A percentile compares a stretch with the other conserved stretches of the same genome.
Conservation (phyloP, 2,888 invertebrate genomes). For the Incurvaria masculella region DNA sequence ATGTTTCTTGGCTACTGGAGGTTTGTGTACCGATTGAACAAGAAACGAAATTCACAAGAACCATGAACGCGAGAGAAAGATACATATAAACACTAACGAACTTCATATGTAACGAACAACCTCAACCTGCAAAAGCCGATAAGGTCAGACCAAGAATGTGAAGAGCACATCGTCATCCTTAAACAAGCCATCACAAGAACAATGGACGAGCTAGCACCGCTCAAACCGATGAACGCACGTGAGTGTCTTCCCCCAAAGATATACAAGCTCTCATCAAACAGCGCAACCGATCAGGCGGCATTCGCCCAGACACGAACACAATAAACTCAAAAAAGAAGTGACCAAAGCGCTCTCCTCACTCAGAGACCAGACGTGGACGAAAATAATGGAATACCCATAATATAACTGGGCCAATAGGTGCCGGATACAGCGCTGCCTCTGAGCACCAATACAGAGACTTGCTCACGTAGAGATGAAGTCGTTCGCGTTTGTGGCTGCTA, state of each 20-base stretch:
- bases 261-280: conserved; percentile 1
- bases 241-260: background rate
- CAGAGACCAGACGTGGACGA: conserved; percentile 1
- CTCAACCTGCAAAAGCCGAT: too few species aligned
- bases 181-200: conserved; percentile 1
- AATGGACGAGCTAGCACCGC: conserved; percentile 2
- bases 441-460: conserved; percentile 1
- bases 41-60: too few species aligned
- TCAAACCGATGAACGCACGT: background rate
- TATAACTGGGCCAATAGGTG: conserved; percentile 5
- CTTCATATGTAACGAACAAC: too few species aligned
- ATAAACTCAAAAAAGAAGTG: conserved; percentile 2
- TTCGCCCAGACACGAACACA: conserved; percentile 2
- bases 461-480: conserved; percentile 1
- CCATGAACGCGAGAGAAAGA: too few species aligned
- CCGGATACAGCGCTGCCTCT: conserved; percentile 3
- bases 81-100: too few species aligned
- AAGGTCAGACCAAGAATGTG: too few species aligned
- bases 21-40: too few species aligned
- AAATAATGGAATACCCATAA: conserved; percentile 2
- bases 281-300: conserved; percentile 3
- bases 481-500: too few species aligned
- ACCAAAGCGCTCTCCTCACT: conserved; percentile 1
- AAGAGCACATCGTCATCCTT: background rate
- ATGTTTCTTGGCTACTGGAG: too few species aligned